Evolutionary conservation across 2,797 vertebrate genomes (phyloP), one percentile per base, ranked within the genome.

Genomic region (Acropternis orthonyx): DNA sequence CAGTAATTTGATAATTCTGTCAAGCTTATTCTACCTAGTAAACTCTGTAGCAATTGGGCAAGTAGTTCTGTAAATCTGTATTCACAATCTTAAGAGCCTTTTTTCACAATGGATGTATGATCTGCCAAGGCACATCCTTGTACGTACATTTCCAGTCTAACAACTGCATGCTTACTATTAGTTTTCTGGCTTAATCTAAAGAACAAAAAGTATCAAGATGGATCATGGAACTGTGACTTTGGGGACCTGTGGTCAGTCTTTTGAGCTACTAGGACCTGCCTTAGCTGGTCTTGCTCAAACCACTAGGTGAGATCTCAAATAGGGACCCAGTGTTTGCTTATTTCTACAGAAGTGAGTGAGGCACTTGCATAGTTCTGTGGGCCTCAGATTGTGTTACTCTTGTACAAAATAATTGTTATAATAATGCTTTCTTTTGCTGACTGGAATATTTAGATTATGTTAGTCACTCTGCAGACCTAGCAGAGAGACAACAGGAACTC

Each of bases 341-440:
- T 66, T 76, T 84, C 55, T 88, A 14, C 46, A 43, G 39, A 14
- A 81, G 27, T 4, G 24, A 80, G 49, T 21, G 19, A 81, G n/a
- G 39, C 37, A 36, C 36, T 86, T 75, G 12, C 19, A n/a, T 16
- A 16, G 37, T 28, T 68, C 67, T 90, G n/a, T 2, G 3, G 28
- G n/a, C 48, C 39, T 78, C 10, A 8, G n/a, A 34, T 67, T 81
- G 74, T 9, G 2, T 32, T 94, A 37, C 26, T 73, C 54, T 69
- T 77, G 49, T 88, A 49, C 65, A 65, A 88, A 90, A 63, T 36
- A 85, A 55, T 41, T 21, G 44, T 77, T 80, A 81, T 65, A 84
- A 56, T 41, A 93, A 85, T 71, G 73, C 36, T 94, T 94, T 89
- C 23, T 89, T 95, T 95, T 79, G 61, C 79, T 85, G 68, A 74